phyloP scores from a whole-genome alignment of 37 sponge, comb jelly and placozoan species.

The Haliclona indistincta region DNA sequence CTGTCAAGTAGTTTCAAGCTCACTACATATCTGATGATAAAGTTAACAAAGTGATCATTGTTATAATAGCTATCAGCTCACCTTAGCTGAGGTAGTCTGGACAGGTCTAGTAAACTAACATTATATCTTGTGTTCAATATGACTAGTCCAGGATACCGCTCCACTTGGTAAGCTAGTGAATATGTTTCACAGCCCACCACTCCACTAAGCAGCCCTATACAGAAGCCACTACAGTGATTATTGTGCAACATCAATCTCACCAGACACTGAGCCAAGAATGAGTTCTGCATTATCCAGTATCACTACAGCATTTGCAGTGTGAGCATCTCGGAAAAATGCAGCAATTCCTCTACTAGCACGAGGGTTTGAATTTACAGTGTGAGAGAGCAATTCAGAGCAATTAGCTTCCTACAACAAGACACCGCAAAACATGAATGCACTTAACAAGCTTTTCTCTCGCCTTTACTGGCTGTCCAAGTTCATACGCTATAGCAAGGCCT shows the following conservation, averaged over 20 bases:
- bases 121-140: conserved; percentile 31
- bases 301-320: conserved; percentile 63
- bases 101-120: conserved; percentile 31
- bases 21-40: conserved; percentile 26
- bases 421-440: not conserved
- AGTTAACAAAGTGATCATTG: not conserved
- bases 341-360: conserved; percentile 36
- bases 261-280: conserved; percentile 29
- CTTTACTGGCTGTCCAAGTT: conserved; percentile 74
- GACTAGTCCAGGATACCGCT: conserved; percentile 34
- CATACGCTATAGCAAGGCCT: conserved; percentile 63
- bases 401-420: conserved; percentile 39
- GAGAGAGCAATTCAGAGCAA: conserved; percentile 59
- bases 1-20: conserved; percentile 15
- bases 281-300: conserved; percentile 60
- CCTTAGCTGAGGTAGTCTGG: conserved; percentile 44
- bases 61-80: not conserved
- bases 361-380: conserved; percentile 21
- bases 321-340: conserved; percentile 63
- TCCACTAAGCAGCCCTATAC: conserved; percentile 16
- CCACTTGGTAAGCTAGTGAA: conserved; percentile 38
- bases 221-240: not conserved
- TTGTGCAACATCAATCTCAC: conserved; percentile 20
- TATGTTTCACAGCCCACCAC: conserved; percentile 47
- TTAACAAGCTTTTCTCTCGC: conserved; percentile 18